These are phyloP conservation scores for Mactra quadrangularis DNA, from an alignment of 1,140 invertebrate species.

Conservation along the genomic window DNA sequence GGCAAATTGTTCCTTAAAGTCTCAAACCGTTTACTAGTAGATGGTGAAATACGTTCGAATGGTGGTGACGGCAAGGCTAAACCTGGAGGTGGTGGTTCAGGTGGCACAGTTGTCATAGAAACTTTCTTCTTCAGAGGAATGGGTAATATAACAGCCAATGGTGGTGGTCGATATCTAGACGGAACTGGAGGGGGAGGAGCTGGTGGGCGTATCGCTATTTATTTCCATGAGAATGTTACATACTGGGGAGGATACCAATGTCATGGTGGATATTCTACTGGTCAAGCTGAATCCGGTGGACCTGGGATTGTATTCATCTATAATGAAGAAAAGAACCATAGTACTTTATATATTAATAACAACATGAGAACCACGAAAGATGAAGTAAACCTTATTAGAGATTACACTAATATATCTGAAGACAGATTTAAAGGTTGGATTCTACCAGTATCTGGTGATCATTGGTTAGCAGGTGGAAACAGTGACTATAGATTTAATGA, in stretches of 20 bases:
- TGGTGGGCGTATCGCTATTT: conserved; percentile 74
- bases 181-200: conserved; percentile 75
- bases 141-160: conserved; percentile 77
- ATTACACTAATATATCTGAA: conserved; percentile 68
- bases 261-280: conserved; percentile 67
- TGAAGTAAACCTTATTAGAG: conserved; percentile 65
- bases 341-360: conserved; percentile 73
- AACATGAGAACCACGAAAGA: conserved; percentile 58
- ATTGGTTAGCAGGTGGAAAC: conserved; percentile 66
- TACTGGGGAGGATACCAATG: conserved; percentile 71
- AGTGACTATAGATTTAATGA: conserved; percentile 74
- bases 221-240: conserved; percentile 73
- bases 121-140: conserved; percentile 68
- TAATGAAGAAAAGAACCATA: conserved; percentile 71
- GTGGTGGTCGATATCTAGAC: conserved; percentile 65
- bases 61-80: conserved; percentile 62
- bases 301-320: conserved; percentile 74
- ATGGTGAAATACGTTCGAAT: conserved; percentile 73
- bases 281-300: conserved; percentile 70
- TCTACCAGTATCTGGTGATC: conserved; percentile 67
- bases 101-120: conserved; percentile 72
- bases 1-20: conserved; percentile 70
- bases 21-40: conserved; percentile 66
- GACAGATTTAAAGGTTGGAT: conserved; percentile 79
- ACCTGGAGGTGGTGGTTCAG: conserved; percentile 73